A percentile compares a stretch with the other conserved stretches of the same genome.
These are phyloP conservation scores for Osmerus mordax DNA, from an alignment of 2,113 vertebrate genomes.

Conservation along the genomic window DNA sequence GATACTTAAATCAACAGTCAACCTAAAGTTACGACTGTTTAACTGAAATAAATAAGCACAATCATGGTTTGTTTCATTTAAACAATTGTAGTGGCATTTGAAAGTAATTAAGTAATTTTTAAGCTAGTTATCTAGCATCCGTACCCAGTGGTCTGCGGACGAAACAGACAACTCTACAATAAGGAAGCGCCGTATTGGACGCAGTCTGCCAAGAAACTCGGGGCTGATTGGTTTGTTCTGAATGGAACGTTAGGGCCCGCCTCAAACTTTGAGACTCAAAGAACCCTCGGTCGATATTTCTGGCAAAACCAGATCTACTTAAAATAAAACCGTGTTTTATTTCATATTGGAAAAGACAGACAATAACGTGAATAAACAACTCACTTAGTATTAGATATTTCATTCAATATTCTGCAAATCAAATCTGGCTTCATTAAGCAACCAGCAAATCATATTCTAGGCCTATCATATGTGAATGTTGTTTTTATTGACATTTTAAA, in stretches of 20 bases:
- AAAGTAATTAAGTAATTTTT: conserved; percentile 41
- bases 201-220: neutral
- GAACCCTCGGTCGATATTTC: neutral
- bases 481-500: neutral
- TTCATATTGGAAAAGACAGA: too few species aligned
- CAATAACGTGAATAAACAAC: too few species aligned
- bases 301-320: neutral
- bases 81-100: conserved; percentile 19
- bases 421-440: too few species aligned
- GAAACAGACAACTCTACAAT: conserved; percentile 16
- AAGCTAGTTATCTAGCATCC: conserved; percentile 57
- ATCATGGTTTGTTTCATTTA: neutral
- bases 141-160: conserved; percentile 44
- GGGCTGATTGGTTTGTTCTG: conserved; percentile 55
- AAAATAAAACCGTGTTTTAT: too few species aligned
- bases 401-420: too few species aligned
- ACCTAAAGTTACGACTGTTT: neutral
- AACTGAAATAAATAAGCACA: neutral
- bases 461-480: neutral
- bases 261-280: neutral
- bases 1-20: too few species aligned
- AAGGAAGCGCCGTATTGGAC: conserved; percentile 44
- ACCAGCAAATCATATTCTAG: neutral
- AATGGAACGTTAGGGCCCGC: conserved; percentile 27
- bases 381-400: too few species aligned